Base-by-base conservation (phyloP, 2,797 vertebrate species). In the Falco cherrug region DNA sequence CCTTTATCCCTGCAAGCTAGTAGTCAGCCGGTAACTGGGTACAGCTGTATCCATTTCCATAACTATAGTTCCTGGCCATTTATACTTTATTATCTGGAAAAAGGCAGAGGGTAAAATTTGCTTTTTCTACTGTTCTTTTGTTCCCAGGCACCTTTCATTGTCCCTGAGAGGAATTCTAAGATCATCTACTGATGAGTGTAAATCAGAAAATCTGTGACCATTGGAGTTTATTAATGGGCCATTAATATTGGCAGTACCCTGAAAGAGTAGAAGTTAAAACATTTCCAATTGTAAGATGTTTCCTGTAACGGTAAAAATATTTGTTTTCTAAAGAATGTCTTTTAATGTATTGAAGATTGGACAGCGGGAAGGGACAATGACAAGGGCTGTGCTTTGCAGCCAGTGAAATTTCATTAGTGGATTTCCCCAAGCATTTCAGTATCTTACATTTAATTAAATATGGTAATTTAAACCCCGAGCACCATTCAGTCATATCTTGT, bases 381-480 rank as follows among this genome's bases (percentile, higher is more conserved):
- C 9, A 54, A 45, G 67, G 74, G 88, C 51, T 89, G 61, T 25
- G 61, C 81, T 93, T 54, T 93, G 87, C 92, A 97, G 88, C 83
- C 81, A 78, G 86, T 64, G 37, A 84, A 86, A 85, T 82, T 93
- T 70, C 95, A 97, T 97, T 43, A 96, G 82, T 47, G 73, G 68
- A 90, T 90, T 79, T 95, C 95, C 95, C 74, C 60, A 59, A 91
- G 89, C 94, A 88, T 90, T 94, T 77, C 84, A 53, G 69, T 59
- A 29, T 59, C 82, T 84, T 47, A 82, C 77, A 91, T 97, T 96
- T 97, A 97, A 97, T 97, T 97, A 97, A 97, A 95, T 89, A 95
- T 93, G 96, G 92, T 94, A 97, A 97, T 97, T 93, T 80, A 91
- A 94, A 54, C 79, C 89, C 87, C 9, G 5, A 93, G 89, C 84